Evolutionary conservation across 1,140 invertebrate species (phyloP), one percentile per base, ranked within the genome.

Genomic region (Nomia melanderi): DNA sequence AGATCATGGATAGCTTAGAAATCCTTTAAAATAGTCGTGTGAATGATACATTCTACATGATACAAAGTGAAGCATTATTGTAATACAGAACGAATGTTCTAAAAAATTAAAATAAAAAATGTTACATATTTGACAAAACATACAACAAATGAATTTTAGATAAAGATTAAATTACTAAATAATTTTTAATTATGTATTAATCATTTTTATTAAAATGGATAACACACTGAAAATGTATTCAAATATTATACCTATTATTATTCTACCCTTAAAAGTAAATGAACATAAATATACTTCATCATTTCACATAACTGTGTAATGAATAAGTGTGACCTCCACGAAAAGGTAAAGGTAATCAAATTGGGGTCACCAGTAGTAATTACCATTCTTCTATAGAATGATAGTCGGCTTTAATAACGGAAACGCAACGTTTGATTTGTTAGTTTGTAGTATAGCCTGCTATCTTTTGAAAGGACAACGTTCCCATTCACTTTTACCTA

Each of bases 401-500:
- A 7, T 31, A 44, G 14, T 39, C 9, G 6, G 44, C 59, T 76
- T 44, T 66, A 65, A 36, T 74, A 23, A 69, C 60, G 25, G n/a
- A 23, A 75, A 70, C 6, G 23, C n/a, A 39, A 11, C 20, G 14
- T 56, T 44, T 39, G 33, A 59, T 41, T 44, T 50, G 33, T 27
- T 73, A 60, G 1, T 31, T 20, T 81, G 36, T 39, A 33, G 27
- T 31, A n/a, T 77, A 47, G 23, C 39, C 39, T 69, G 50, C 27
- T 67, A 72, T 50, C 60, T 27, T n/a, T 12, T 9, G 36, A 20
- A 44, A 62, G 62, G 64, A 14, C 73, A 81, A 82, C 29, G 65
- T 81, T 75, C 60, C 79, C 76, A 71, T 82, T 82, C 79, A 65
- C 75, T 77, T 67, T 78, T 56, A 54, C 23, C 23, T 71, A 44